phyloP scores from a whole-genome alignment of 2,888 invertebrate species.

The Danaus chrysippus region DNA sequence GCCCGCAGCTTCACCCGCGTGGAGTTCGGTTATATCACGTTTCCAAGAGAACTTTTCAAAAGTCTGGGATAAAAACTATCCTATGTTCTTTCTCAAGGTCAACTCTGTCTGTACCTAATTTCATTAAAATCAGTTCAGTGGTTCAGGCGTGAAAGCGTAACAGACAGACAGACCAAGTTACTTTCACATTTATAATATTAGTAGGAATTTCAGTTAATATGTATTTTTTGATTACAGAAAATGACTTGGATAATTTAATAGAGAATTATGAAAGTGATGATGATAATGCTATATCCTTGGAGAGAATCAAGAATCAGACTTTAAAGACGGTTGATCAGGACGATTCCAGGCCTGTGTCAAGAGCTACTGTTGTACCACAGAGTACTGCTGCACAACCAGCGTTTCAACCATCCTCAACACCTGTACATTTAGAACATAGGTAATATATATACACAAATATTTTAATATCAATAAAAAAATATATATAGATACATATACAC shows the following conservation, averaged over 20 bases:
- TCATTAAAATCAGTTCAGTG: too few species aligned
- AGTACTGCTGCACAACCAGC: slow-evolving; percentile 83
- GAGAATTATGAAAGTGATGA: slow-evolving; percentile 81
- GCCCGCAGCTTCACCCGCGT: too few species aligned
- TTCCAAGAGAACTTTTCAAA: too few species aligned
- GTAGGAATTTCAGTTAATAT: slow-evolving; percentile 1
- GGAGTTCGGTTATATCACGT: too few species aligned
- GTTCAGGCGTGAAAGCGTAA: too few species aligned
- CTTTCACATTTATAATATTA: too few species aligned
- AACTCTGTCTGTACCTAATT: too few species aligned
- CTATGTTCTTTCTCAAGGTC: too few species aligned
- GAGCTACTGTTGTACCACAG: slow-evolving; percentile 46
- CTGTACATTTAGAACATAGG: slow-evolving; percentile 88
- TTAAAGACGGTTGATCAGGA: slow-evolving; percentile 54
- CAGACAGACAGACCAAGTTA: too few species aligned
- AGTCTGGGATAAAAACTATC: too few species aligned
- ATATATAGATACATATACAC: not conserved
- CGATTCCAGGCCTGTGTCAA: slow-evolving; percentile 52
- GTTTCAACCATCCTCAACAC: slow-evolving; percentile 95
- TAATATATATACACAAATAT: slow-evolving; percentile 42
- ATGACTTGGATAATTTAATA: slow-evolving; percentile 60
- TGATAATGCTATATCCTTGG: slow-evolving; percentile 86
- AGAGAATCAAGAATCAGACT: slow-evolving; percentile 84
- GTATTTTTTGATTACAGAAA: slow-evolving; percentile 42
- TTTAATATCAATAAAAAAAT: not conserved